Base-by-base conservation (phyloP, 2,888 invertebrate species). In the Zele albiditarsus region DNA sequence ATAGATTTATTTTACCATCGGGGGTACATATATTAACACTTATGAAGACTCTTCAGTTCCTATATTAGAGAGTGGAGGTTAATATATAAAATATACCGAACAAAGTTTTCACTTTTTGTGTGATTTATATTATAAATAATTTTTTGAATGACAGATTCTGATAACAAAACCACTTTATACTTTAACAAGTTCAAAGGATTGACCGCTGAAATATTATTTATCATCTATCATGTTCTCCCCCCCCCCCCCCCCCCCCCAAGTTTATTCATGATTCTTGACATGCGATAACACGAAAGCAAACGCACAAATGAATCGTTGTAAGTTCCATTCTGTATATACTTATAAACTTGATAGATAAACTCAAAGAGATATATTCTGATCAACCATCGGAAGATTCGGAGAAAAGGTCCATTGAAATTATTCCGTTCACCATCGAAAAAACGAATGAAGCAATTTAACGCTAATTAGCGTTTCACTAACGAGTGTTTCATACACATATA, bases 401-500 rank as follows among this genome's bases (percentile, higher is more conserved):
- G 82, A 84, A 84, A 80, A 82, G 20, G n/a, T 20, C 20, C 6
- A 53, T 20, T 53, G 49, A 20, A 53, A 53, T 20, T 20, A 53
- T 20, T 82, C 82, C 84, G 82, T 83, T 84, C 80, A 84, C 78
- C 77, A 81, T 71, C 78, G 76, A 80, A 81, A 79, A 80, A 82
- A 83, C 82, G 80, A 84, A 80, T 80, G 79, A 80, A 83, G 81
- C 84, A 82, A 84, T 85, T 84, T 81, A 82, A 77, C 80, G 82
- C 76, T 84, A 82, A 84, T 85, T 83, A 82, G 81, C 79, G 79
- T 80, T 82, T 78, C 75, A 76, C 71, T 77, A 77, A 80, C 71
- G 73, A 78, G 79, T 12, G 3, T n/a, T 46, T 46, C 6, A 53
- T 53, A 23, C 1, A 20, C 1, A 53, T 20, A 53, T 3, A 20